Evolutionary conservation across 2,888 invertebrate genomes (phyloP).

Genomic region (Nephrotoma flavescens): DNA sequence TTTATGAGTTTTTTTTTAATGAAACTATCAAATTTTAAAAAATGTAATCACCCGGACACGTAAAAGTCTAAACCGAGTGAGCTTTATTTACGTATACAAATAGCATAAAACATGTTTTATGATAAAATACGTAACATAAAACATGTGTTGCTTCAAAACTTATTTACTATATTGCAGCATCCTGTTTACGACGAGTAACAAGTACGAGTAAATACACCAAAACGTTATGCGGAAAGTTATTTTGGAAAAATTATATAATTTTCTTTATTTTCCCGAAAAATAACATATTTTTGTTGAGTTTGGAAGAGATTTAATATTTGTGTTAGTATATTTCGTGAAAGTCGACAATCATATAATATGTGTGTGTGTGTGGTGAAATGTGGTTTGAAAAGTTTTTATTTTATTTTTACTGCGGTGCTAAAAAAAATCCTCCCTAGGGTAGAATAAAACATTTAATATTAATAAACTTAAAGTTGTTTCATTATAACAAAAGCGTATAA

Average conservation of each 20-base stretch:
- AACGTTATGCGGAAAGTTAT: background rate
- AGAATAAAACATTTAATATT: background rate
- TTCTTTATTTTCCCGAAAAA: background rate
- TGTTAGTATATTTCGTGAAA: background rate
- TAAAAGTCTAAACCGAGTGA: background rate
- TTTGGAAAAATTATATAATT: background rate
- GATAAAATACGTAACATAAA: background rate
- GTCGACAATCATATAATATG: background rate
- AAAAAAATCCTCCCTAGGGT: background rate
- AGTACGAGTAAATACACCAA: background rate
- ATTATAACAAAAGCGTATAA: background rate
- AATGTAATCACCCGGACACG: no score
- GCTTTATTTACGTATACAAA: no score
- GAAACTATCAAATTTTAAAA: no score
- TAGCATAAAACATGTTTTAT: no score
- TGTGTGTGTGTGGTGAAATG: background rate
- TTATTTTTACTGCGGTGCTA: background rate
- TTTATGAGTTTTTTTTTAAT: background rate
- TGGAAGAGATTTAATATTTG: background rate
- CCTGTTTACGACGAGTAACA: background rate
- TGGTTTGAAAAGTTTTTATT: no score
- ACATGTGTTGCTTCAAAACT: background rate
- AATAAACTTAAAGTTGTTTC: background rate
- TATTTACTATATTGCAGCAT: background rate
- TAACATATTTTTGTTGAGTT: background rate